These are phyloP conservation scores for Cepaea hortensis DNA, from an alignment of 2,888 invertebrate species.

Conservation along the genomic window DNA sequence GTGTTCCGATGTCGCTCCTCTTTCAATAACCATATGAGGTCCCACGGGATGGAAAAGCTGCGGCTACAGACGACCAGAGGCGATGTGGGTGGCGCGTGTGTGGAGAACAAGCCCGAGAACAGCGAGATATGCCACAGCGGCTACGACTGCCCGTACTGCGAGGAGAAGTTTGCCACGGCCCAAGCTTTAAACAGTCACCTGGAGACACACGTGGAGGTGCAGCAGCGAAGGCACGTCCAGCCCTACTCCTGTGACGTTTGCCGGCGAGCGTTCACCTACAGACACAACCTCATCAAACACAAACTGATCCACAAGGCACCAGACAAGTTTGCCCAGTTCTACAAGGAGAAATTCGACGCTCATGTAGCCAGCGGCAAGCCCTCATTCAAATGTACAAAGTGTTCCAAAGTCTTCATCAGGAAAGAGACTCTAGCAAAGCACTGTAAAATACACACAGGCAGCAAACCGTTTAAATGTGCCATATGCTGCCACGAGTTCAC, in stretches of 20 bases:
- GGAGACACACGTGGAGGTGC: constrained; percentile 50
- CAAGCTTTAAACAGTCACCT: constrained; percentile 52
- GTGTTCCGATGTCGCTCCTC: constrained; percentile 51
- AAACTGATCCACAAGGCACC: constrained; percentile 47
- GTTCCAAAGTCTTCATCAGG: constrained; percentile 50
- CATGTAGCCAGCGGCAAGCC: constrained; percentile 51
- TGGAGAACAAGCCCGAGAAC: neutral
- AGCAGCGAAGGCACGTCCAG: constrained; percentile 50
- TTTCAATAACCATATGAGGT: constrained; percentile 46
- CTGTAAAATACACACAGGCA: constrained; percentile 48
- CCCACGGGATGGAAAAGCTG: constrained; percentile 29
- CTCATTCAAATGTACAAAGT: constrained; percentile 43
- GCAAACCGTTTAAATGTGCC: constrained; percentile 48
- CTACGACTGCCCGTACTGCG: constrained; percentile 52
- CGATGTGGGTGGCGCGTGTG: neutral
- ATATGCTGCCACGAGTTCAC: constrained; percentile 48
- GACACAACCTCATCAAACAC: constrained; percentile 51
- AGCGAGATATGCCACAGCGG: constrained; percentile 31
- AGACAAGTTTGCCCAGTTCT: constrained; percentile 46
- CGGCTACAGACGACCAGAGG: neutral
- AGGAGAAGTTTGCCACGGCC: constrained; percentile 50
- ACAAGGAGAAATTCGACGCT: constrained; percentile 45
- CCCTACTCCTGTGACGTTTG: constrained; percentile 50
- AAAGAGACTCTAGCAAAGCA: constrained; percentile 52
- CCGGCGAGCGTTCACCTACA: constrained; percentile 49